phyloP scores from a whole-genome alignment of 2,888 invertebrate species.

The Eurytoma adleriae region DNA sequence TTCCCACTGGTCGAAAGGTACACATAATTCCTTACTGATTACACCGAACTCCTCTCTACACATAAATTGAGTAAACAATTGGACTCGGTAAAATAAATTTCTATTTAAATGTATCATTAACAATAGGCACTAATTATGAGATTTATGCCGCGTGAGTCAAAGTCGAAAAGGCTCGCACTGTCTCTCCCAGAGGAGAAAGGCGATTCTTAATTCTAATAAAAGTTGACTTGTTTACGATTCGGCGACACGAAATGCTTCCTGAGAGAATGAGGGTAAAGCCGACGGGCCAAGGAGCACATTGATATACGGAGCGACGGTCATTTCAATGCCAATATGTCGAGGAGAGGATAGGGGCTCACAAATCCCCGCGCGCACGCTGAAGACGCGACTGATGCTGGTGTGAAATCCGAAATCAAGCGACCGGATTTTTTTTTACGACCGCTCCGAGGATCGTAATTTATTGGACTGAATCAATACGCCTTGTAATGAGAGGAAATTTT shows the following conservation, averaged over 20 bases:
- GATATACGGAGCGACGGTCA: constrained; percentile 42
- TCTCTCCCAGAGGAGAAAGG: constrained; percentile 15
- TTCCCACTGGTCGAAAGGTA: too few species aligned
- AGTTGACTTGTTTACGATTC: constrained; percentile 52
- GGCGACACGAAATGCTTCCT: constrained; percentile 36
- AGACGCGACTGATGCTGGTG: constrained; percentile 21
- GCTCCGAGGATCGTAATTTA: constrained; percentile 9
- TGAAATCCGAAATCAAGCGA: constrained; percentile 47
- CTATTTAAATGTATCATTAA: constrained; percentile 42
- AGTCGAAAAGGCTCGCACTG: constrained; percentile 50
- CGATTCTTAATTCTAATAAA: constrained; percentile 50
- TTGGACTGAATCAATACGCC: background rate
- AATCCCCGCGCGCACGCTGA: background rate
- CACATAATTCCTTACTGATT: background rate
- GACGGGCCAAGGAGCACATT: constrained; percentile 19
- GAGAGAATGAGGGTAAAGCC: constrained; percentile 45
- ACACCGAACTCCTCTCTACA: too few species aligned
- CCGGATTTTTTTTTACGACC: constrained; percentile 21
- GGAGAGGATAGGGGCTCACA: constrained; percentile 47
- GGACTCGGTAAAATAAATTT: constrained; percentile 3
- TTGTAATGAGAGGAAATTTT: constrained; percentile 1
- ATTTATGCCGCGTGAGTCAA: constrained; percentile 61
- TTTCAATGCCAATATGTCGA: constrained; percentile 46
- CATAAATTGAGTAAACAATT: constrained; percentile 25
- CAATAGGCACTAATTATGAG: constrained; percentile 2